phyloP scores from a whole-genome alignment of 2,888 invertebrate genomes.

The Lepidocyrtinus sp. region DNA sequence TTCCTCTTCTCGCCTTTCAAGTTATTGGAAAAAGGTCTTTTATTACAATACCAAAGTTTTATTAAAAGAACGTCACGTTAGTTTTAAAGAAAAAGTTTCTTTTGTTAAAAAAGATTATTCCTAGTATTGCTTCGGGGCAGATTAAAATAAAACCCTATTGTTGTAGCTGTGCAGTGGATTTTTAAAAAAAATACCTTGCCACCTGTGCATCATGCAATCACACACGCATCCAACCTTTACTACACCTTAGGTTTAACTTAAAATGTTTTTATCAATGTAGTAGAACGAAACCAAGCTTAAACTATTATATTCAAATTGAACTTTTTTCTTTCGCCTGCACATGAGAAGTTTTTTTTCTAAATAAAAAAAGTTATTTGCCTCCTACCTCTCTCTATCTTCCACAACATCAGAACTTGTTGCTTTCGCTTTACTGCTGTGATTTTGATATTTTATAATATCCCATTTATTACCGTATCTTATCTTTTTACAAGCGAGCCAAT shows the following conservation, averaged over 20 bases:
- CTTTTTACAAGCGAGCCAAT: constrained; percentile 39
- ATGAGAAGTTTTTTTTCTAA: neutral
- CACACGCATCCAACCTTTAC: constrained; percentile 25
- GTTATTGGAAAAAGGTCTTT: neutral
- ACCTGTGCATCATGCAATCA: constrained; percentile 43
- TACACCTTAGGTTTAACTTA: neutral
- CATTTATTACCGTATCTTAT: constrained; percentile 49
- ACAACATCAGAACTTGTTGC: constrained; percentile 12
- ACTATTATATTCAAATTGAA: neutral
- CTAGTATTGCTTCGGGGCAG: constrained; percentile 23
- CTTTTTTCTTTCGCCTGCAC: neutral
- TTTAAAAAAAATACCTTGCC: constrained; percentile 23
- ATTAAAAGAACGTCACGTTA: neutral
- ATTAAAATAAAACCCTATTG: constrained; percentile 37
- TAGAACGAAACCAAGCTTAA: neutral
- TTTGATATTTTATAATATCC: constrained; percentile 16
- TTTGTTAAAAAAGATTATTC: neutral
- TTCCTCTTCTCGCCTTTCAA: neutral
- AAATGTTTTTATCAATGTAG: neutral
- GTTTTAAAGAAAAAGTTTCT: neutral
- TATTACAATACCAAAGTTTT: neutral
- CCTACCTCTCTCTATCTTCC: constrained; percentile 35
- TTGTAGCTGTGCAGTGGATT: neutral
- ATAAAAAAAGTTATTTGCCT: constrained; percentile 44
- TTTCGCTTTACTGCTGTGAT: constrained; percentile 23